Percentiles rank a stretch among this genome's conserved stretches.
phyloP scores from a whole-genome alignment of 1,140 invertebrate genomes.

The Caenorhabditis brenneri region DNA sequence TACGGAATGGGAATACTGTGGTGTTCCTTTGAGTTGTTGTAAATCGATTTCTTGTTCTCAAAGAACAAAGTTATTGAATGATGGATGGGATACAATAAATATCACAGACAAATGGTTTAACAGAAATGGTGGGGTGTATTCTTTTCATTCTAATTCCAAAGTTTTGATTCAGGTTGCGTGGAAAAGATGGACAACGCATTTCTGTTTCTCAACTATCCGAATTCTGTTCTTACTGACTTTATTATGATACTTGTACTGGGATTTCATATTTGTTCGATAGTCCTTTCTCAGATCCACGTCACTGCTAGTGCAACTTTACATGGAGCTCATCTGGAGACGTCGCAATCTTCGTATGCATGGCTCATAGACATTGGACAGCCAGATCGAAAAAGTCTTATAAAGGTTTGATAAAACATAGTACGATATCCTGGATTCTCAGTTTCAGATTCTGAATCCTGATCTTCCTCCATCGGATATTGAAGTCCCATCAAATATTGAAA shows the following conservation, averaged over 20 bases:
- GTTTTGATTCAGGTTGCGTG: not conserved
- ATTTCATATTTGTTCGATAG: not conserved
- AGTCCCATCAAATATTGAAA: too few species aligned
- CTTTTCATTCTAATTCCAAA: not conserved
- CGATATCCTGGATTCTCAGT: not conserved
- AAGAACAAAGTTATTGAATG: not conserved
- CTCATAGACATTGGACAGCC: not conserved
- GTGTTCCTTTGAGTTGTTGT: not conserved
- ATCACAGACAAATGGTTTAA: not conserved
- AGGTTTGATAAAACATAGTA: not conserved
- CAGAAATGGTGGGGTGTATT: not conserved
- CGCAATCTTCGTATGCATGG: not conserved
- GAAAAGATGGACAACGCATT: not conserved
- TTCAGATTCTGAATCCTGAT: not conserved
- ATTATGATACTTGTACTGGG: not conserved
- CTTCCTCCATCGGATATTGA: not conserved
- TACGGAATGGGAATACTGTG: slow-evolving; percentile 13
- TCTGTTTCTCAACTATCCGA: not conserved
- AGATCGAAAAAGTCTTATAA: not conserved
- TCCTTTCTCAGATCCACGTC: not conserved
- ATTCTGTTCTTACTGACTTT: not conserved
- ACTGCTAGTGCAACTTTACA: slow-evolving; percentile 3
- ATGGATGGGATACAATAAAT: not conserved
- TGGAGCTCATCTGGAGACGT: not conserved
- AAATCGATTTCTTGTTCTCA: not conserved